Base-by-base conservation (phyloP, 1,140 invertebrate genomes). In the Hesperophylax magnus region DNA sequence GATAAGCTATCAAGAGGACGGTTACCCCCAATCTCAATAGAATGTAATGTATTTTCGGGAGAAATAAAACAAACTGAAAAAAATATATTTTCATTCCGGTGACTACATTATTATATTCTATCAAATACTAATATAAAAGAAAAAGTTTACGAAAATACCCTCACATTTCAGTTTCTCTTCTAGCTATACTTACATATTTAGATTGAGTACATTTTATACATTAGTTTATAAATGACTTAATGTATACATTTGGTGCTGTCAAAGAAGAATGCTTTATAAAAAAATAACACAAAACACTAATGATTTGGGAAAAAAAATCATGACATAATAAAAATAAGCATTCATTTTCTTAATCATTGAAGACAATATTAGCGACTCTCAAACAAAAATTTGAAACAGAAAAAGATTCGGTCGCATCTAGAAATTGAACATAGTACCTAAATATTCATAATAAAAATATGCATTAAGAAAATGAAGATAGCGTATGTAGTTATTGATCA, bases 61-160 rank as follows among this genome's bases (percentile, higher is more conserved):
- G 17, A 53, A 72, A 72, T 72, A 54, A 72, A 72, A 72, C 47
- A 72, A 72, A 72, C 22, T 72, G 69, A 47, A 72, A 56, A 72
- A 72, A 56, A 72, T 72, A 72, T 72, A 72, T 72, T 72, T 72
- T 15, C 69, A 72, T 54, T 72, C 39, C 56, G 56, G 47, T 72
- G n/a, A 52, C 69, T 72, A 72, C 69, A 72, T 54, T 56, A 18
- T 54, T 65, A 69, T 72, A 56, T 54, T 54, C 53, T 72, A 72
- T 72, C 69, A 72, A 72, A 72, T 34, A 71, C 18, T 24, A 22
- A 54, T 24, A 14, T 72, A 31, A 72, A 72, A 72, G 39, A 71
- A 72, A 72, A 72, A 72, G 52, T 54, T 72, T 72, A 72, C 47
- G 52, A 72, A 71, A 53, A 72, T 72, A 72, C 69, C 69, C 69